Percentiles rank a stretch among this genome's conserved stretches.
phyloP scores from a whole-genome alignment of 2,797 vertebrate species.

The Hafferia zeledoni region DNA sequence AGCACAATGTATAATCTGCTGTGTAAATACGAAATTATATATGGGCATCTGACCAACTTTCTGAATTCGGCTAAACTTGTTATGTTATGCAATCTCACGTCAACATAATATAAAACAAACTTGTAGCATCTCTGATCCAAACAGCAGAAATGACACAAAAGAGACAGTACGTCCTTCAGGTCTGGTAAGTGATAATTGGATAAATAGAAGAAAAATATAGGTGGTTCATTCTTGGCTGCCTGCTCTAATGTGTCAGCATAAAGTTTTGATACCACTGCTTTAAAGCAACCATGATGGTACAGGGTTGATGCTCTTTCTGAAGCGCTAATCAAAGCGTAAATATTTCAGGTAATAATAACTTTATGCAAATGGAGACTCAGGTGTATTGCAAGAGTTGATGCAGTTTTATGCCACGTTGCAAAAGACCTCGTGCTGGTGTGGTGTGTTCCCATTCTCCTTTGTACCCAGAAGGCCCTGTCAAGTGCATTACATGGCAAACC shows the following conservation, averaged over 20 bases:
- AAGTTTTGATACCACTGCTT: not conserved
- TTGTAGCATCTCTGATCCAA: not conserved
- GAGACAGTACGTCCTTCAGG: not conserved
- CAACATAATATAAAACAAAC: not conserved
- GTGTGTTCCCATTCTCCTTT: not conserved
- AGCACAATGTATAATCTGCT: not conserved
- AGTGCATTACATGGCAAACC: fast-evolving
- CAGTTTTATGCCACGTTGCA: fast-evolving
- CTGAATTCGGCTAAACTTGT: not conserved
- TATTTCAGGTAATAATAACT: not conserved
- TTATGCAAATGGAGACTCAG: not conserved
- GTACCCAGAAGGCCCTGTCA: fast-evolving
- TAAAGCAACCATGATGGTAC: not conserved
- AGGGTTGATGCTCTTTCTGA: not conserved
- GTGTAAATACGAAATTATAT: not conserved
- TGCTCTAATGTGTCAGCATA: not conserved
- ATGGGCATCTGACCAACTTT: not conserved
- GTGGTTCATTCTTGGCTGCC: not conserved
- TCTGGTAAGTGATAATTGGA: not conserved
- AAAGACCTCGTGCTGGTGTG: not conserved
- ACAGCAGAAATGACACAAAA: not conserved
- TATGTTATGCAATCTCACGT: not conserved
- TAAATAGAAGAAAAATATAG: not conserved
- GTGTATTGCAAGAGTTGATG: not conserved
- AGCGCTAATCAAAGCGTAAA: not conserved